phyloP scores from a whole-genome alignment of 2,888 invertebrate genomes.

The Drosophila kuntzei region DNA sequence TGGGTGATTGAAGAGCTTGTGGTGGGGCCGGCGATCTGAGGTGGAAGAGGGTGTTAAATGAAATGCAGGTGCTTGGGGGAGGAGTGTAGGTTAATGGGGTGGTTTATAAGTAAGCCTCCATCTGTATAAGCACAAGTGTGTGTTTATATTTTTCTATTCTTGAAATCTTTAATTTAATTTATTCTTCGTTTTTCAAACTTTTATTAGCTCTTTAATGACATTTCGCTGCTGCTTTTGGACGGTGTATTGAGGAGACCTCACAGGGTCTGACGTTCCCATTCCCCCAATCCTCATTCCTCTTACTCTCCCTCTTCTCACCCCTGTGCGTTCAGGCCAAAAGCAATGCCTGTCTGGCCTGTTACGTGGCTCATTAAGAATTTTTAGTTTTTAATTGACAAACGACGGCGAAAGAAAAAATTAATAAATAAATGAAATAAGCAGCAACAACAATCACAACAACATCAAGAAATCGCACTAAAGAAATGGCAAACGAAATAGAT shows the following conservation, averaged over 20 bases:
- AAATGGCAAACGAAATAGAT: constrained; percentile 39
- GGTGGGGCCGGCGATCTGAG: no score
- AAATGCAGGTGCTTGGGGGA: neutral
- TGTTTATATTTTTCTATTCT: constrained; percentile 41
- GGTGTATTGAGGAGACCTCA: constrained; percentile 10
- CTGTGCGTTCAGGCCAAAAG: constrained; percentile 1
- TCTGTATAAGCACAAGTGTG: constrained; percentile 36
- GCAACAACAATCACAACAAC: neutral
- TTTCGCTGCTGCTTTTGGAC: constrained; percentile 60
- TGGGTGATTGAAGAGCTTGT: neutral
- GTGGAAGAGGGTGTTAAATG: neutral
- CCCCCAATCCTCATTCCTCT: neutral
- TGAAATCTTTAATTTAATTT: constrained; percentile 62
- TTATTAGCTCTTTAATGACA: constrained; percentile 75
- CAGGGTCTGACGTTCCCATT: constrained; percentile 8
- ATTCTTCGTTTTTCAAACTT: constrained; percentile 55
- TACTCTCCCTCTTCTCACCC: neutral
- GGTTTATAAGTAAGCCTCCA: constrained; percentile 44
- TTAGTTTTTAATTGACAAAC: constrained; percentile 74
- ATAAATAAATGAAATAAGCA: constrained; percentile 44
- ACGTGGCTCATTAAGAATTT: constrained; percentile 79
- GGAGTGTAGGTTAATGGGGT: neutral
- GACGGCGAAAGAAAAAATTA: constrained; percentile 44
- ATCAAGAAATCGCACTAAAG: constrained; percentile 2
- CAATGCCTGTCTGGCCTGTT: constrained; percentile 59